phyloP scores from a whole-genome alignment of 2,888 invertebrate species.

The Lycaena phlaeas region DNA sequence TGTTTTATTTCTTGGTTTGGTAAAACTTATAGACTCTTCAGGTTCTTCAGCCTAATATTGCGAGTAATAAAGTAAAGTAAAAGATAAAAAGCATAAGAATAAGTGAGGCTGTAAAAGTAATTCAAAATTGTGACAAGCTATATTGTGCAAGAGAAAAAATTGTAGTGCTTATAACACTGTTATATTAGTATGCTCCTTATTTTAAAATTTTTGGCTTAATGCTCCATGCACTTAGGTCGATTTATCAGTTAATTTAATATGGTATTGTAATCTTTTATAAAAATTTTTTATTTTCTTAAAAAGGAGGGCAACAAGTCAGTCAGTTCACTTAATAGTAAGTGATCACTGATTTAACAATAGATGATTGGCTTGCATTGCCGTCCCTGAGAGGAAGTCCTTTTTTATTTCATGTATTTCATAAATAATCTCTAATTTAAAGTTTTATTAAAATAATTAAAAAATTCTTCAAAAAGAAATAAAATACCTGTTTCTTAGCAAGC shows the following conservation, averaged over 20 bases:
- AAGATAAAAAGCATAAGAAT: constrained; percentile 14
- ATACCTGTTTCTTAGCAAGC: constrained; percentile 37
- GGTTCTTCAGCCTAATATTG: constrained; percentile 59
- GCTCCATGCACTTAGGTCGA: neutral
- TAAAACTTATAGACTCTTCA: constrained; percentile 63
- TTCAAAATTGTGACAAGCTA: neutral
- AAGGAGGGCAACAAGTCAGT: no score
- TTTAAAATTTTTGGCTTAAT: neutral
- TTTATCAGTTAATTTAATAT: neutral
- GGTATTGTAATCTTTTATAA: neutral
- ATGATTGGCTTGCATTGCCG: no score
- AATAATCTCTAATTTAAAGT: no score
- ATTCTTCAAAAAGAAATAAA: neutral
- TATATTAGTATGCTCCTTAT: neutral
- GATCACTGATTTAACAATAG: no score
- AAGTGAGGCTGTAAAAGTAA: constrained; percentile 7
- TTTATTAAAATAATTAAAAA: no score
- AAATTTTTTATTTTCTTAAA: neutral
- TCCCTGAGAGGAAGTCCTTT: no score
- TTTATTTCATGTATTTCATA: no score
- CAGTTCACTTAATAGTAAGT: no score
- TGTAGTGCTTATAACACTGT: neutral
- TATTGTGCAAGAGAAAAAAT: neutral
- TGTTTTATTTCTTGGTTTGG: constrained; percentile 62
- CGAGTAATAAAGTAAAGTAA: constrained; percentile 27